These are phyloP conservation scores for Drosophila kanapiae DNA, from an alignment of 1,140 invertebrate genomes.

Conservation along the genomic window DNA sequence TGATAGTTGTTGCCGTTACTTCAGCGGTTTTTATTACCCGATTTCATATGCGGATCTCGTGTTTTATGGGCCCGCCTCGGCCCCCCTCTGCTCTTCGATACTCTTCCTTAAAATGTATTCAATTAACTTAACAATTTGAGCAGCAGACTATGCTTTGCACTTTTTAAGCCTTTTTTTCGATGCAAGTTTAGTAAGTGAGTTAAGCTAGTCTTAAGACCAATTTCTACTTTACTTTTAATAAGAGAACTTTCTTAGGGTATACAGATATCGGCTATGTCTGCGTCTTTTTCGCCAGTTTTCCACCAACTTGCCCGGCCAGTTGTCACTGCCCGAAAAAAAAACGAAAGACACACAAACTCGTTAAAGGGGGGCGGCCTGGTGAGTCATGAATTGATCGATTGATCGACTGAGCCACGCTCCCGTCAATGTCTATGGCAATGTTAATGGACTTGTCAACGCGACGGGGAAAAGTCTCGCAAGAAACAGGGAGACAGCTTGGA, in stretches of 20 bases:
- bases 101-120: background rate
- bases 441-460: slow-evolving; percentile 35
- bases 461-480: background rate
- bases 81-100: background rate
- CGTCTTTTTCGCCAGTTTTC: background rate
- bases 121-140: background rate
- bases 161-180: background rate
- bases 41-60: slow-evolving; percentile 39
- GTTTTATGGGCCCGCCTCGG: background rate
- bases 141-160: background rate
- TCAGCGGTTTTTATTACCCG: slow-evolving; percentile 33
- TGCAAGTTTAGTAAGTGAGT: background rate
- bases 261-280: slow-evolving; percentile 4
- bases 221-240: background rate
- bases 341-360: background rate
- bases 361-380: slow-evolving; percentile 3
- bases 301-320: slow-evolving; percentile 1
- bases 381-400: slow-evolving; percentile 21
- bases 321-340: slow-evolving; percentile 5
- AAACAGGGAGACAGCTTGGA: background rate
- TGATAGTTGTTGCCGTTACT: slow-evolving; percentile 21
- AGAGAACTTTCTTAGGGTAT: background rate
- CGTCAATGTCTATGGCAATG: slow-evolving; percentile 46
- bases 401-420: slow-evolving; percentile 22
- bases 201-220: background rate